Percentiles rank a stretch among this genome's conserved stretches.
Evolutionary conservation across 30 jellyfish, hydroid and myxozoan species (phyloP).

Genomic region (Turritopsis dohrnii): DNA sequence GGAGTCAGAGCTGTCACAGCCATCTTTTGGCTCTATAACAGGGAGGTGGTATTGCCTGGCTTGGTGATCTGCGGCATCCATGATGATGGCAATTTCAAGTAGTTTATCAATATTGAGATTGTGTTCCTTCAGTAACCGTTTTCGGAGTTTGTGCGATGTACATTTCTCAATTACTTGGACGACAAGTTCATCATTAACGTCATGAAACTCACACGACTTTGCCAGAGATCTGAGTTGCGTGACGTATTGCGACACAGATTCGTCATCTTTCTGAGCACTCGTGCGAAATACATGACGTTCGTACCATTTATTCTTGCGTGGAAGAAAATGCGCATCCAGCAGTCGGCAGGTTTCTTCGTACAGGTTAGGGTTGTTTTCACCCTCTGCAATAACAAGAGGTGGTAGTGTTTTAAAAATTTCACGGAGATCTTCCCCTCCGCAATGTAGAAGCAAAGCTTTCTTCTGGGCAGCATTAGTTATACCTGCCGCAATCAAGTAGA

Average conservation of each 20-base stretch:
- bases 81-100: constrained; percentile 14
- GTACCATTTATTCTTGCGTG: constrained; percentile 28
- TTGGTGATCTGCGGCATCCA: constrained; percentile 36
- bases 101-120: constrained; percentile 30
- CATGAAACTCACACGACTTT: constrained; percentile 46
- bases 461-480: constrained; percentile 27
- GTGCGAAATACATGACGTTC: constrained; percentile 37
- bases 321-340: constrained; percentile 24
- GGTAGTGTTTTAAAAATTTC: constrained; percentile 20
- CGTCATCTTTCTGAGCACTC: constrained; percentile 36
- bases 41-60: constrained; percentile 24
- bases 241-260: constrained; percentile 41
- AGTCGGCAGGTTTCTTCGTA: background rate
- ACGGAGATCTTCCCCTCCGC: constrained; percentile 45
- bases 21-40: too few species aligned
- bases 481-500: constrained; percentile 40
- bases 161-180: constrained; percentile 49
- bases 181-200: constrained; percentile 32
- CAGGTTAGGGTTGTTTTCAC: background rate
- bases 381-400: too few species aligned
- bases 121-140: constrained; percentile 34
- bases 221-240: constrained; percentile 50
- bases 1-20: too few species aligned
- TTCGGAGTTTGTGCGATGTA: constrained; percentile 42
- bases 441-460: constrained; percentile 50